Conservation (phyloP, 2,797 vertebrate species). For the Orientallactaga sibirica region DNA sequence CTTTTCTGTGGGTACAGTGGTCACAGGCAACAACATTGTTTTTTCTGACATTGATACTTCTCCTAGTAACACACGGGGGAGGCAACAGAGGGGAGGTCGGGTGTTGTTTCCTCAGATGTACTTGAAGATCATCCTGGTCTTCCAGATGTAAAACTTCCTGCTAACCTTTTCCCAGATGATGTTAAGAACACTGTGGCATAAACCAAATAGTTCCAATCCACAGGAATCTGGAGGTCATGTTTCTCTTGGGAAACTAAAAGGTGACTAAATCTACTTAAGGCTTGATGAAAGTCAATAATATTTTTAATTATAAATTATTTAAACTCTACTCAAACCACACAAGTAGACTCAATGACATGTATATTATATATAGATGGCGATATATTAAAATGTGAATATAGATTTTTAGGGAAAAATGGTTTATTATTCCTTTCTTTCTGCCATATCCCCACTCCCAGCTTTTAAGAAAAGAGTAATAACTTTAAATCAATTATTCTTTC, state of each 20-base stretch:
- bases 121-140: slow-evolving; percentile 61
- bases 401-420: slow-evolving; percentile 37
- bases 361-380: background rate
- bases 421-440: slow-evolving; percentile 52
- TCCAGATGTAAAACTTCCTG: slow-evolving; percentile 68
- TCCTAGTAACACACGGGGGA: slow-evolving; percentile 71
- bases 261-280: slow-evolving; percentile 41
- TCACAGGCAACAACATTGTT: slow-evolving; percentile 67
- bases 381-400: slow-evolving; percentile 42
- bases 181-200: slow-evolving; percentile 51
- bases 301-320: slow-evolving; percentile 54
- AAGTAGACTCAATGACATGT: slow-evolving; percentile 26
- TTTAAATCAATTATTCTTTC: slow-evolving; percentile 71
- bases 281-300: slow-evolving; percentile 37
- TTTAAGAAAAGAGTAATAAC: slow-evolving; percentile 54
- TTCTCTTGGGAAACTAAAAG: slow-evolving; percentile 61
- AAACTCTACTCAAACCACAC: slow-evolving; percentile 51
- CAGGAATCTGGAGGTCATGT: slow-evolving; percentile 30
- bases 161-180: slow-evolving; percentile 53
- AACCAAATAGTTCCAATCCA: slow-evolving; percentile 49
- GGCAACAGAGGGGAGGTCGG: slow-evolving; percentile 26
- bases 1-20: slow-evolving; percentile 70
- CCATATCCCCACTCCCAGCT: slow-evolving; percentile 29
- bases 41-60: slow-evolving; percentile 61
- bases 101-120: slow-evolving; percentile 55